Evolutionary conservation across 2,888 invertebrate genomes (phyloP).

Genomic region (Mylabris sibirica): DNA sequence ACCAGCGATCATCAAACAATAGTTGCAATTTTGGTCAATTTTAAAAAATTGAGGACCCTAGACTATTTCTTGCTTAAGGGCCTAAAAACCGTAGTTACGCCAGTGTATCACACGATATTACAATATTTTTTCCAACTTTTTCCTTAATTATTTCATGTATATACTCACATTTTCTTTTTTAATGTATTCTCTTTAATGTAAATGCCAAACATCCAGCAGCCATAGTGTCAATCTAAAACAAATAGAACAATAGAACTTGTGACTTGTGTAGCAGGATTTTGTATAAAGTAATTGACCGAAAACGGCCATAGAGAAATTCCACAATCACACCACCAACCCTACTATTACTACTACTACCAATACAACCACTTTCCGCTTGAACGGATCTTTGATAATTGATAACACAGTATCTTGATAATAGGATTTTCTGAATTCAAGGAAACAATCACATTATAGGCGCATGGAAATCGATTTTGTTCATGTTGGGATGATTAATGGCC

Average conservation of each 20-base stretch:
- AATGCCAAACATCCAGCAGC: not conserved
- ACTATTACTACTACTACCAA: too few relatives aligned
- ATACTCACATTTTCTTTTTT: not conserved
- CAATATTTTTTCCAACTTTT: not conserved
- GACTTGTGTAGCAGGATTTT: not conserved
- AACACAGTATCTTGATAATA: slow-evolving; percentile 12
- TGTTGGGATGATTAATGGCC: slow-evolving; percentile 8
- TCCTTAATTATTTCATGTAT: not conserved
- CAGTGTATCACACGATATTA: too few relatives aligned
- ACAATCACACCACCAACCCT: not conserved
- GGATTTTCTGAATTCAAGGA: slow-evolving; percentile 13
- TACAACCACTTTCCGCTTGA: slow-evolving; percentile 2
- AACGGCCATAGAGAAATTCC: not conserved
- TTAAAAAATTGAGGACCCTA: too few relatives aligned
- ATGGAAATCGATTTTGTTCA: slow-evolving; percentile 11
- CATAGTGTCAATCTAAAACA: not conserved
- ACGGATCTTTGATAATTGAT: slow-evolving; percentile 11
- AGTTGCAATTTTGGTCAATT: too few relatives aligned
- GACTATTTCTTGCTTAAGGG: too few relatives aligned
- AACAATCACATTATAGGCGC: slow-evolving; percentile 10
- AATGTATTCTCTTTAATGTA: not conserved
- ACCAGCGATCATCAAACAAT: too few relatives aligned
- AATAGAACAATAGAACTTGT: slow-evolving; percentile 4
- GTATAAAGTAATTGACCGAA: slow-evolving; percentile 8
- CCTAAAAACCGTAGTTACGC: too few relatives aligned